phyloP scores from a whole-genome alignment of 2,888 invertebrate genomes.

The Shargacucullia verbasci region DNA sequence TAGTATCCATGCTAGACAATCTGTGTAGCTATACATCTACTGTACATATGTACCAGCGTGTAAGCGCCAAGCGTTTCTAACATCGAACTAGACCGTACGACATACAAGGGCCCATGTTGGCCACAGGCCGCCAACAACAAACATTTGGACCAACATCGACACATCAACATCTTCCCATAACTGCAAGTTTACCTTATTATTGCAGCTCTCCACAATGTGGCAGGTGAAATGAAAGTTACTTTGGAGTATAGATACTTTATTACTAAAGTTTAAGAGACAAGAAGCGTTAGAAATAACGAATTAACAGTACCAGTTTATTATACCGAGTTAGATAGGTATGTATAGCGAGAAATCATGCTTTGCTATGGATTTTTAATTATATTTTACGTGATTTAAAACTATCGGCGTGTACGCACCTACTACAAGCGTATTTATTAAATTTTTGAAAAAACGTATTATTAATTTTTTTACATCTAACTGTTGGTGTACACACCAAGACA shows the following conservation, averaged over 20 bases:
- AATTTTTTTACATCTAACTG: conserved; percentile 70
- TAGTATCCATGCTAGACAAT: conserved; percentile 42
- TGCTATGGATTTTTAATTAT: conserved; percentile 55
- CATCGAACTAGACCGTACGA: conserved; percentile 82
- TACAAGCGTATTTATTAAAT: conserved; percentile 75
- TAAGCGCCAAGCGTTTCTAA: conserved; percentile 83
- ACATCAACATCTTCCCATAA: conserved; percentile 67
- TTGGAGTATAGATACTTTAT: conserved; percentile 88
- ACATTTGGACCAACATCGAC: conserved; percentile 76
- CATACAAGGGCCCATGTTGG: conserved; percentile 71
- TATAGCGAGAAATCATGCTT: conserved; percentile 76
- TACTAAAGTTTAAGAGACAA: conserved; percentile 85
- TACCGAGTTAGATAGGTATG: conserved; percentile 54
- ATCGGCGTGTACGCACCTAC: conserved; percentile 77
- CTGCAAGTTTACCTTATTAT: conserved; percentile 82
- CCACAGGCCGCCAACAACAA: conserved; percentile 65
- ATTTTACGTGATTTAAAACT: conserved; percentile 69
- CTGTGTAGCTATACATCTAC: conserved; percentile 54
- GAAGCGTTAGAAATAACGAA: conserved; percentile 77
- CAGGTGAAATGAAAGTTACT: conserved; percentile 88
- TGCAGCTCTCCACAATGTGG: conserved; percentile 83
- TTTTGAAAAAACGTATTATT: conserved; percentile 68
- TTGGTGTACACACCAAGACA: conserved; percentile 82
- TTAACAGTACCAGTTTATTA: conserved; percentile 64
- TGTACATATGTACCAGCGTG: conserved; percentile 65